phyloP scores from a whole-genome alignment of 2,113 vertebrate genomes.

The Myanophis thanlyinensis region DNA sequence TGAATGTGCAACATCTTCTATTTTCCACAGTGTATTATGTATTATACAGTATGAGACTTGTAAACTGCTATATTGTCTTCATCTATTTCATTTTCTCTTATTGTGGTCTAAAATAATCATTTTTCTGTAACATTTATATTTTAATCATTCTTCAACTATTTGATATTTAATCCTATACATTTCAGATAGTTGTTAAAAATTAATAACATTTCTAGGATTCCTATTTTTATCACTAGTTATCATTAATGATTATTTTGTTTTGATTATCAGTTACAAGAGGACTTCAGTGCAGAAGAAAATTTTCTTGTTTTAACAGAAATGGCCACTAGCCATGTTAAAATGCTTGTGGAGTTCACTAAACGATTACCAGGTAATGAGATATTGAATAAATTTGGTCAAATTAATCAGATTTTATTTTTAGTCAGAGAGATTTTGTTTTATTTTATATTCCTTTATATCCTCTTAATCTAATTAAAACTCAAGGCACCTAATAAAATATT shows the following conservation, averaged over 20 bases:
- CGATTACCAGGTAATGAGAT: constrained; percentile 85
- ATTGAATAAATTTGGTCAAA: not conserved
- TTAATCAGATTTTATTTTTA: not conserved
- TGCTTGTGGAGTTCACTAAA: constrained; percentile 98
- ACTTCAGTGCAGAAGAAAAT: constrained; percentile 92
- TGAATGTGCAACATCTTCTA: not conserved
- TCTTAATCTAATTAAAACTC: not conserved
- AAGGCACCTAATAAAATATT: not conserved
- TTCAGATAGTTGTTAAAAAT: not conserved
- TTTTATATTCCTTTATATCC: not conserved
- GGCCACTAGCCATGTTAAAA: constrained; percentile 95
- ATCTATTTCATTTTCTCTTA: not conserved
- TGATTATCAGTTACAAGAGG: constrained; percentile 84
- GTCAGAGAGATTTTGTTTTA: not conserved
- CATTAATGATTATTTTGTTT: constrained; percentile 34
- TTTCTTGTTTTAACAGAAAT: constrained; percentile 96
- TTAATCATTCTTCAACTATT: not conserved
- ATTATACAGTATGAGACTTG: no score
- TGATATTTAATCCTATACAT: not conserved
- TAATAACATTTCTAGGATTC: not conserved
- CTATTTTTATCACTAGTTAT: not conserved
- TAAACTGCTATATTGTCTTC: not conserved
- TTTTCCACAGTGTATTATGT: not conserved
- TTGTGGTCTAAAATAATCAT: not conserved
- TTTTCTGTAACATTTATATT: not conserved